Percentiles rank a stretch among this genome's conserved stretches.
These are phyloP conservation scores for Paramormyrops hopkinsi DNA, from an alignment of 2,797 vertebrate species.

Conservation along the genomic window DNA sequence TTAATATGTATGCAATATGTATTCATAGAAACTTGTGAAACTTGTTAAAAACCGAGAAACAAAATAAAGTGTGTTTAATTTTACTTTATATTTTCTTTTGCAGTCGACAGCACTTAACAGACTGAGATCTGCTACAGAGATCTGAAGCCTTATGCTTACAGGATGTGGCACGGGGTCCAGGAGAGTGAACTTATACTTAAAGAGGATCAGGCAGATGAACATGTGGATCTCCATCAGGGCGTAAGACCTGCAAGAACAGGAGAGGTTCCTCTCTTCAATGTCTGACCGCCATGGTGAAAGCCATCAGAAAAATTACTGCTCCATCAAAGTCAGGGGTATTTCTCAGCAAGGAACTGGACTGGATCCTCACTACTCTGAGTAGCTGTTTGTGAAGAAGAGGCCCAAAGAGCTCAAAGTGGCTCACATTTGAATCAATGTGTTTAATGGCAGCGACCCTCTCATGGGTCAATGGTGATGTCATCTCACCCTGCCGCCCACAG, in stretches of 20 bases:
- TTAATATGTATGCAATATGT: neutral
- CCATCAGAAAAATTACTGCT: neutral
- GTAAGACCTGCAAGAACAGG: slow-evolving; percentile 58
- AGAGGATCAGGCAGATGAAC: slow-evolving; percentile 56
- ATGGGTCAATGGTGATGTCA: neutral
- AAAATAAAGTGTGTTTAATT: neutral
- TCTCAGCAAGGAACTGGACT: neutral
- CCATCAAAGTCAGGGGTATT: neutral
- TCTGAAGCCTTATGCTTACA: slow-evolving; percentile 44
- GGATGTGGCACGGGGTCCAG: slow-evolving; percentile 65
- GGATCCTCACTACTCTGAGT: neutral
- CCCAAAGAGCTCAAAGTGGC: neutral
- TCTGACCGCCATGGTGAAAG: neutral
- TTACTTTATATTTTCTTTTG: neutral
- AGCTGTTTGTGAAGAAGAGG: neutral
- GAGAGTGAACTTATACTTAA: slow-evolving; percentile 62
- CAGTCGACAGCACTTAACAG: neutral
- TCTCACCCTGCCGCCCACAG: neutral
- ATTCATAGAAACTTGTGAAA: neutral
- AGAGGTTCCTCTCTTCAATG: neutral
- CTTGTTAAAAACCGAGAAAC: neutral
- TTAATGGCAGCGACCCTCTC: neutral
- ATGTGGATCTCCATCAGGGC: slow-evolving; percentile 67
- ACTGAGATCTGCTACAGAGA: neutral
- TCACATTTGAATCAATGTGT: neutral